These are phyloP conservation scores for Anabacerthia variegaticeps DNA, from an alignment of 2,797 vertebrate species.

Conservation along the genomic window DNA sequence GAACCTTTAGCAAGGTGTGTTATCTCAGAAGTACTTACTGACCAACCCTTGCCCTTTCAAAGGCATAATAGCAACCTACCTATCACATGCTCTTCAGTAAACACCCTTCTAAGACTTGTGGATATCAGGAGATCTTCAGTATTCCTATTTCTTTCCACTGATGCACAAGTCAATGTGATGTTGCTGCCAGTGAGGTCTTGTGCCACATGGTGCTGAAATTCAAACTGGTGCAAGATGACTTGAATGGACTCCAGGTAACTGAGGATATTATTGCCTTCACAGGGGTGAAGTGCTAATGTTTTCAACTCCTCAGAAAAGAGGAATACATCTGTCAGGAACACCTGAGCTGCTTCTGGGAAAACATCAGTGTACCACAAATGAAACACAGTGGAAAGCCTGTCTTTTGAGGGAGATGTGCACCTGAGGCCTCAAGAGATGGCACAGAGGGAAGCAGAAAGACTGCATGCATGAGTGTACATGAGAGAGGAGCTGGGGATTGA, in stretches of 20 bases:
- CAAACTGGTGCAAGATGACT: neutral
- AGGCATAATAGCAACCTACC: neutral
- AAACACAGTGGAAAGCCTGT: neutral
- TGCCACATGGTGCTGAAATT: neutral
- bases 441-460: neutral
- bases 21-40: neutral
- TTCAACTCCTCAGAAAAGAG: neutral
- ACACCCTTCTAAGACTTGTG: neutral
- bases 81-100: neutral
- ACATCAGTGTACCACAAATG: neutral
- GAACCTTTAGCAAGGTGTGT: neutral
- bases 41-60: neutral
- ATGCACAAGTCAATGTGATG: neutral
- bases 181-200: neutral
- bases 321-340: rapidly evolving
- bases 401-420: neutral
- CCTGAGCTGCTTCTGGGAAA: neutral
- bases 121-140: neutral
- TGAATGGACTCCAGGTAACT: neutral
- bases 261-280: neutral
- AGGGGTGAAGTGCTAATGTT: neutral
- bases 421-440: neutral
- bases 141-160: neutral
- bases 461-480: rapidly evolving
- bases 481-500: neutral